phyloP scores from a whole-genome alignment of 2,113 vertebrate species.

The Baryphthengus martii region DNA sequence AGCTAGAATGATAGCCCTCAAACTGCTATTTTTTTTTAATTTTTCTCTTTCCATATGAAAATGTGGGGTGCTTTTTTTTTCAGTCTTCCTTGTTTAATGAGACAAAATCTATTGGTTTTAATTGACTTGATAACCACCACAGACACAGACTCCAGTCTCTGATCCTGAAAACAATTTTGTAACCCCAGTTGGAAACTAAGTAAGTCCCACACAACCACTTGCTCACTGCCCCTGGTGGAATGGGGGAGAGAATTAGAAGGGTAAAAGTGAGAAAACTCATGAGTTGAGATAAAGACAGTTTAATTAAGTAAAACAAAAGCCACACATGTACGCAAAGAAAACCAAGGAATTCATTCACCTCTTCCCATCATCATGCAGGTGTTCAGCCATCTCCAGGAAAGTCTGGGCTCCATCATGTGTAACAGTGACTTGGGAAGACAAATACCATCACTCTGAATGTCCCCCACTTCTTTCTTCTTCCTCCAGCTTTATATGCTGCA shows the following conservation, averaged over 20 bases:
- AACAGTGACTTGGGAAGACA: neutral
- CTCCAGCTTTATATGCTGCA: neutral
- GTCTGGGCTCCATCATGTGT: neutral
- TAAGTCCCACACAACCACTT: neutral
- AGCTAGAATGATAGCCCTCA: neutral
- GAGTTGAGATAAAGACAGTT: neutral
- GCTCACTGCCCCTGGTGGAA: neutral
- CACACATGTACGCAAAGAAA: neutral
- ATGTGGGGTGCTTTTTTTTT: neutral
- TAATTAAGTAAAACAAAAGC: neutral
- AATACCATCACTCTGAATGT: neutral
- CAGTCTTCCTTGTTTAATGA: neutral
- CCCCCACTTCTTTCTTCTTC: neutral
- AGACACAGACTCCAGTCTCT: neutral
- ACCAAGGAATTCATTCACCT: neutral
- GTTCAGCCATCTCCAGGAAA: neutral
- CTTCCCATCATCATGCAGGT: neutral
- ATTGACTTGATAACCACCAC: neutral
- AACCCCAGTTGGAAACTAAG: neutral
- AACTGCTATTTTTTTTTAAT: neutral
- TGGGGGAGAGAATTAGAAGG: neutral
- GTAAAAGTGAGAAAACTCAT: neutral
- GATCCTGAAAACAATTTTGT: neutral
- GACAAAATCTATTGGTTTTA: neutral
- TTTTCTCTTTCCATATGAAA: neutral